Base-by-base conservation (phyloP, 2,797 vertebrate species). In the Lacerta viridis region DNA sequence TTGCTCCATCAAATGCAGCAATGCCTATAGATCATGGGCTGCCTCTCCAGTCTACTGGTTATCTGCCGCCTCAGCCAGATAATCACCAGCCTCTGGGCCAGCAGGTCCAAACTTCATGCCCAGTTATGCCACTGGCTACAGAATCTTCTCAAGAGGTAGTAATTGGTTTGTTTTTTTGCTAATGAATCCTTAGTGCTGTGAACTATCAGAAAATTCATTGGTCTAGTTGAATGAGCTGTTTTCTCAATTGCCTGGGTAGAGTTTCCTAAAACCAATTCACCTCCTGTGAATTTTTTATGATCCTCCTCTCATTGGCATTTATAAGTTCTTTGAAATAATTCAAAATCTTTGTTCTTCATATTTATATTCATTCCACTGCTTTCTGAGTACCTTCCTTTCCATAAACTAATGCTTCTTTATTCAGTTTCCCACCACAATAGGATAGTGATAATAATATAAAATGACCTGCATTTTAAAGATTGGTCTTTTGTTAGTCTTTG, bases 111-210 rank as follows among this genome's bases (percentile, higher is more conserved):
- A 84, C 92, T 69, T 88, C 94, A 33, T 91, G 94, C 90, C 93
- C 96, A 0, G 76, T 95, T 6, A 87, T 93, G 80, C 93, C 91
- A 36, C 85, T 95, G 50, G 92, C 84, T 0, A 2, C 94, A 90
- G 97, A 97, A 78, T 83, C 93, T 2, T 92, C 93, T 75, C 96
- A 95, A 91, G 97, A 97, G 96, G 96, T 97, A 96, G 90, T 93
- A 92, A 80, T 92, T 91, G 23, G 33, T 33, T 33, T 33, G 33
- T 33, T 81, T 76, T 36, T 85, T 81, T 36, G 50, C 41, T 80
- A 75, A 46, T 50, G 20, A 25, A 33, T 81, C 13, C 20, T 81
- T 75, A 20, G 29, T 83, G 61, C 20, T 88, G 7, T n/a, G 61
- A 79, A 41, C 33, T 79, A 29, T 61, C 36, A 81, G 5, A 29